Evolutionary conservation across 2,797 vertebrate species (phyloP).

Genomic region (Betta splendens): DNA sequence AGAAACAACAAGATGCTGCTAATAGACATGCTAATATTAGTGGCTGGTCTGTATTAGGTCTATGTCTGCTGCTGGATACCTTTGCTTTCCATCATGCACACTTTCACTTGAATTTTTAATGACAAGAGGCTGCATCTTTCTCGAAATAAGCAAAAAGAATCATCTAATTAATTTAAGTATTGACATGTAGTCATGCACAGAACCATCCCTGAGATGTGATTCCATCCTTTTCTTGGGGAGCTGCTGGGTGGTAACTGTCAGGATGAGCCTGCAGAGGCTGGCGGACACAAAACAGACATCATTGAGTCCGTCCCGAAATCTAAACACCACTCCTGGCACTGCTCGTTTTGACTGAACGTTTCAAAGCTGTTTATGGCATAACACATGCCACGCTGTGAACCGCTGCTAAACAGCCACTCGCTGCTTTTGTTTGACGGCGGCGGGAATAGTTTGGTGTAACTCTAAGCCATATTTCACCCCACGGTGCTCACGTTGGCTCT

Average conservation of each 20-base stretch:
- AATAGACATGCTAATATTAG: too few relatives aligned
- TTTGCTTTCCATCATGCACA: background rate
- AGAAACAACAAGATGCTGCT: too few relatives aligned
- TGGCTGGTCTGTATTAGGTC: background rate
- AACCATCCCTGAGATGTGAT: too few relatives aligned
- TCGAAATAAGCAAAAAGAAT: background rate
- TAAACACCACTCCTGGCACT: conserved; percentile 57
- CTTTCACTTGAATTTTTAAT: background rate
- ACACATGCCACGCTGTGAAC: conserved; percentile 37
- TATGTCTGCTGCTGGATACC: background rate
- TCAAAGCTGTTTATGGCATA: conserved; percentile 24
- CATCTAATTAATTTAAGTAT: too few relatives aligned
- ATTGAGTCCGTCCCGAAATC: conserved; percentile 44
- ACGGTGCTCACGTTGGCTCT: too few relatives aligned
- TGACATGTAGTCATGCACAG: too few relatives aligned
- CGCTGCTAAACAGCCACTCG: conserved; percentile 19
- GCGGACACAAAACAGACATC: conserved; percentile 65
- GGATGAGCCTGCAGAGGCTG: conserved; percentile 1
- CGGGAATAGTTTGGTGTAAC: background rate
- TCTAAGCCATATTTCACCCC: background rate
- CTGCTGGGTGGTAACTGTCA: conserved; percentile 20
- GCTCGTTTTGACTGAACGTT: conserved; percentile 24
- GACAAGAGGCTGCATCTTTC: background rate
- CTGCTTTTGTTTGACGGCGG: conserved; percentile 7
- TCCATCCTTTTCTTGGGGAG: background rate